Base-by-base conservation (phyloP, 2,888 invertebrate genomes). In the Suillia variegata region DNA sequence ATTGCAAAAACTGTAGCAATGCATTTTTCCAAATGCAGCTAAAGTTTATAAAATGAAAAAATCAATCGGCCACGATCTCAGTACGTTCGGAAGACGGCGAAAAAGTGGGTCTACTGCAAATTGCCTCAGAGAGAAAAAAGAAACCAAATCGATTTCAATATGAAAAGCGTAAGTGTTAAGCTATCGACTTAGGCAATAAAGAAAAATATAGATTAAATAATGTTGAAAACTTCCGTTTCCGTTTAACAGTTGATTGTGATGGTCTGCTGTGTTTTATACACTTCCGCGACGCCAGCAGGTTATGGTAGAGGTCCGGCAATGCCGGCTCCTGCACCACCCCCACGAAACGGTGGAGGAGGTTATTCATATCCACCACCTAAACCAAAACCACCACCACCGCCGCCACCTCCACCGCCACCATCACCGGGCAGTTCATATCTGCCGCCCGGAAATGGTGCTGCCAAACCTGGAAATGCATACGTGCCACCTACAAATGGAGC, bases 231-330 rank as follows among this genome's bases (percentile, higher is more conserved):
- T 26, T 26, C 45, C 10, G 6, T 38, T 38, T n/a, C 38, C 12
- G 6, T 18, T 45, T 45, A 17, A 3, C 31, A 51, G 20, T 52
- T 33, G 18, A 10, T 33, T 52, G 10, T 10, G 34, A 17, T 33
- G 17, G 15, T 33, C 8, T 52, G 10, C 6, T 18, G 42, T 22
- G 10, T 8, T 15, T 4, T 24, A 22, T 38, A n/a, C 38, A 38
- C 38, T 38, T 18, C 48, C 47, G 68, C 67, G 4, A 54, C 63
- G 38, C 77, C 79, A 12, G 69, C 65, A 24, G 78, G 80, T 6
- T 79, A 80, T 63, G 66, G 74, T 6, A 70, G 60, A 62, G 67
- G 68, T 1, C 66, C 64, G 15, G 64, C 67, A 1, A 57, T 67
- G 3, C 49, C 67, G 5, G 65, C 66, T 1, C 70, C 70, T 57